Evolutionary conservation across 2,797 vertebrate genomes (phyloP), one percentile per base, ranked within the genome.

Genomic region (Rhadinocentrus ornatus): DNA sequence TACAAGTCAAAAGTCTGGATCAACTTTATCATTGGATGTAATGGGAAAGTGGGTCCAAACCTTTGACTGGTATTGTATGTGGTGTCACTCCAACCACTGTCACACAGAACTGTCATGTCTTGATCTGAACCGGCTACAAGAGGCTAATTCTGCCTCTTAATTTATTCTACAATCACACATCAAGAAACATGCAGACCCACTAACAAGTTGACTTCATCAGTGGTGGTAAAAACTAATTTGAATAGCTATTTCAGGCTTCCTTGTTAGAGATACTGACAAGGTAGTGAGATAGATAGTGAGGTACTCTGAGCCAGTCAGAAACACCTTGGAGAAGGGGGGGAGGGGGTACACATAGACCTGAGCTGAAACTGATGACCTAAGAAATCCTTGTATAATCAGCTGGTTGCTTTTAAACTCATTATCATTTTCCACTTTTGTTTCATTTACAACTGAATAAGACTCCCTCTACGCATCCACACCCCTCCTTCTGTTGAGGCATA

Each of bases 381-480:
- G 89, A 88, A 90, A 89, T 77, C 66, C 71, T 20, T 61, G 58
- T 80, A 79, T 85, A 85, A 89, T 90, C 91, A 89, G 77, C 81
- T 73, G 77, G 89, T 80, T 87, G 83, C 76, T 84, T 87, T 80
- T 83, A 70, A 16, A 80, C 84, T 88, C 83, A 89, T 93, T 92
- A 92, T 88, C 81, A 73, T 89, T 80, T 80, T 69, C 64, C 78
- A 75, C 83, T 78, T 88, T 88, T 86, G 78, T 91, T 93, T 91
- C 85, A 93, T 93, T 93, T 93, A 86, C 92, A 93, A 71, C 90
- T 92, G 90, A 90, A 90, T 85, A 77, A 83, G 92, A 81, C 73
- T 86, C 87, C n/a, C 53, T 75, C 66, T 57, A 62, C 77, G 84
- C 62, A 72, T 75, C 81, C 84, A 79, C 83, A 75, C 81, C 84